Evolutionary conservation across 1,140 invertebrate species (phyloP).

Genomic region (Monomorium pharaonis): DNA sequence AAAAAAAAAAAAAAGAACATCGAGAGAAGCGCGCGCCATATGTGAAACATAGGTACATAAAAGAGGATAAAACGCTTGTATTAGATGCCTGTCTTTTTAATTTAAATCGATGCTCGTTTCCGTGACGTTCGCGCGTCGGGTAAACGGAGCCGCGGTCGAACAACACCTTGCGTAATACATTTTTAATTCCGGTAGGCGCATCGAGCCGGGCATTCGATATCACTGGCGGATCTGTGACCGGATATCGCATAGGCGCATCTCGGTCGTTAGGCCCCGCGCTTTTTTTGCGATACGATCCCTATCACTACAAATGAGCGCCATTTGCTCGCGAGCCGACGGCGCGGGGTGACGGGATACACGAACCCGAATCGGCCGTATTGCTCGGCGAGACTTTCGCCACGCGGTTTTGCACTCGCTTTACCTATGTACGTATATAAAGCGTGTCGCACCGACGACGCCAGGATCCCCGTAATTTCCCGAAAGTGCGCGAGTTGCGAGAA

Average conservation of each 20-base stretch:
- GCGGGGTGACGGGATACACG: slow-evolving; percentile 58
- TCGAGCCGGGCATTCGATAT: slow-evolving; percentile 77
- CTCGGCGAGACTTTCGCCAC: background rate
- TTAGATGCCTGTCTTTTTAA: background rate
- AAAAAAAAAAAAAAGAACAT: no score
- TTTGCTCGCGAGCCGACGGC: slow-evolving; percentile 71
- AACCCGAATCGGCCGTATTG: slow-evolving; percentile 28
- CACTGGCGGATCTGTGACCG: slow-evolving; percentile 81
- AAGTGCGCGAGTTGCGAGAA: slow-evolving; percentile 26
- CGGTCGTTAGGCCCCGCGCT: slow-evolving; percentile 80
- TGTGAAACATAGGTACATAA: background rate
- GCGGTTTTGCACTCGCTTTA: slow-evolving; percentile 18
- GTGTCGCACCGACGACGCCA: background rate
- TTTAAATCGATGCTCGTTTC: slow-evolving; percentile 39
- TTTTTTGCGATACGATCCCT: slow-evolving; percentile 80
- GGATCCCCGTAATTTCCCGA: slow-evolving; percentile 47
- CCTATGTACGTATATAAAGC: background rate
- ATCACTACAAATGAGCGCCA: slow-evolving; percentile 82
- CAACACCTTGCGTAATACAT: slow-evolving; percentile 79
- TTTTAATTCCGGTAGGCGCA: slow-evolving; percentile 80
- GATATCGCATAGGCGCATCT: slow-evolving; percentile 82
- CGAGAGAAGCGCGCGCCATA: no score
- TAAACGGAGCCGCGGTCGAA: slow-evolving; percentile 49
- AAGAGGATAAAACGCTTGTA: background rate
- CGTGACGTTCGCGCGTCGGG: slow-evolving; percentile 33